phyloP scores from a whole-genome alignment of 1,140 invertebrate species.

The Chironomus striatipennis region DNA sequence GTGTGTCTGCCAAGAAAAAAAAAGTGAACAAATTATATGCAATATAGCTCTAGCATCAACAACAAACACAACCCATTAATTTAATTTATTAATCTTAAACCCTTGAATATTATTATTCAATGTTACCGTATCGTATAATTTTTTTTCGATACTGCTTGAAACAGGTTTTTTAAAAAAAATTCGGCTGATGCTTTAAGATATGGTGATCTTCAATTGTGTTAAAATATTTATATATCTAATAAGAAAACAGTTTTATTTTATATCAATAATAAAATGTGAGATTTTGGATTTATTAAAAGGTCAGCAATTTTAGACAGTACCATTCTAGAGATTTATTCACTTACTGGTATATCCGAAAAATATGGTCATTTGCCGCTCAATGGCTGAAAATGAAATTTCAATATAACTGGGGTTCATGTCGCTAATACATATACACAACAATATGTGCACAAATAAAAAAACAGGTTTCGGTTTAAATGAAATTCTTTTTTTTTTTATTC shows the following conservation, averaged over 20 bases:
- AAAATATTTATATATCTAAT: not conserved
- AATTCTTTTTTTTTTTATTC: too few relatives aligned
- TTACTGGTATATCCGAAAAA: too few relatives aligned
- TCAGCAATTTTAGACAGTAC: not conserved
- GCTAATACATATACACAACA: too few relatives aligned
- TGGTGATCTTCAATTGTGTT: not conserved
- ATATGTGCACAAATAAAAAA: too few relatives aligned
- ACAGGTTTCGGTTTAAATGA: too few relatives aligned
- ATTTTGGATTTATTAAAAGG: not conserved
- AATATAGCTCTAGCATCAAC: too few relatives aligned
- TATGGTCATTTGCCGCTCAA: too few relatives aligned
- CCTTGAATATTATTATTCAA: slow-evolving; percentile 17
- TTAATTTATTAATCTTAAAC: slow-evolving; percentile 19
- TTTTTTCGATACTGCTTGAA: not conserved
- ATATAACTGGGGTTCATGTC: too few relatives aligned
- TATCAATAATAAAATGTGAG: not conserved
- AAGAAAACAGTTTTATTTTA: not conserved
- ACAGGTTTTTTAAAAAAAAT: slow-evolving; percentile 11
- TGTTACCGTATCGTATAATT: slow-evolving; percentile 3
- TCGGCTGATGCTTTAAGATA: not conserved
- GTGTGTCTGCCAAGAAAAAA: not conserved
- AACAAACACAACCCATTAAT: slow-evolving; percentile 16
- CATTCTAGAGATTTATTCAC: too few relatives aligned
- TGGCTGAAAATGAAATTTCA: too few relatives aligned
- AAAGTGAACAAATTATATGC: not conserved